Evolutionary conservation across 2,113 vertebrate species (phyloP).

Genomic region (Xenopus laevis): DNA sequence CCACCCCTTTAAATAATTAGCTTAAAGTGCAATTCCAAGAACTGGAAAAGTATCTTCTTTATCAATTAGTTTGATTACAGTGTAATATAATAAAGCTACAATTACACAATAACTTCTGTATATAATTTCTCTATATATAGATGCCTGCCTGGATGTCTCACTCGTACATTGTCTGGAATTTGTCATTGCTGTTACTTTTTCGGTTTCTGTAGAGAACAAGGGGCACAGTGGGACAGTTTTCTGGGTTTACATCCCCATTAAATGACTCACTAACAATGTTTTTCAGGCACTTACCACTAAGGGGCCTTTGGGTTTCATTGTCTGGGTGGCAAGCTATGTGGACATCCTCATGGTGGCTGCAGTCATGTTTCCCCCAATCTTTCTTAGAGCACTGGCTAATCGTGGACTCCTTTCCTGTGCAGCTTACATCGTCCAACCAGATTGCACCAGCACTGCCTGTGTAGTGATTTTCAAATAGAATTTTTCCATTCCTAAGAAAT

Average conservation of each 20-base stretch:
- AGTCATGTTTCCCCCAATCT: slow-evolving; percentile 85
- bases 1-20: too few relatives aligned
- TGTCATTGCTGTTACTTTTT: too few relatives aligned
- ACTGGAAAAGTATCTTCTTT: too few relatives aligned
- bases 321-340: slow-evolving; percentile 73
- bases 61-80: too few relatives aligned
- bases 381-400: slow-evolving; percentile 73
- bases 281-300: slow-evolving; percentile 66
- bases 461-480: slow-evolving; percentile 55
- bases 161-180: too few relatives aligned
- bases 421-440: slow-evolving; percentile 86
- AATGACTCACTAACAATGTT: background rate
- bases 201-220: too few relatives aligned
- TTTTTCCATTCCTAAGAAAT: slow-evolving; percentile 68
- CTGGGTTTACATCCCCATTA: background rate
- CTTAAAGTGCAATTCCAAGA: too few relatives aligned
- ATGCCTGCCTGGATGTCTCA: too few relatives aligned
- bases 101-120: too few relatives aligned
- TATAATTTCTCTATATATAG: too few relatives aligned
- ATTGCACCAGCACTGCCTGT: slow-evolving; percentile 69
- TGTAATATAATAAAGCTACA: too few relatives aligned
- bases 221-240: too few relatives aligned
- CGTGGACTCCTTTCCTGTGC: slow-evolving; percentile 80
- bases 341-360: slow-evolving; percentile 83
- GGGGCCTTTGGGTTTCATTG: slow-evolving; percentile 55